phyloP scores from a whole-genome alignment of 2,888 invertebrate species.

The Saturnia pavonia region DNA sequence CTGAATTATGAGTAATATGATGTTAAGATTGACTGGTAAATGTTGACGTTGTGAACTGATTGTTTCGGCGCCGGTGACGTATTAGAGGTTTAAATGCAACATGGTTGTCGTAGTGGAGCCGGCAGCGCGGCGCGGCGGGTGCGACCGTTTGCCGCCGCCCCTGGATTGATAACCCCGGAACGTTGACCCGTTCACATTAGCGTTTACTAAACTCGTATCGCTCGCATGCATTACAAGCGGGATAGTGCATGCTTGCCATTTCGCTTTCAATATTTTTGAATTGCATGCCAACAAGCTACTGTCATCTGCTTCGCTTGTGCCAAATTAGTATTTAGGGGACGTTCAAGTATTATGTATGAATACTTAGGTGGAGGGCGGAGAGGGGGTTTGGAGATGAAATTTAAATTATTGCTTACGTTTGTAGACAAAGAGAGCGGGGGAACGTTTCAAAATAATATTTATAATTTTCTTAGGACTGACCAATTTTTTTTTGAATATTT shows the following conservation, averaged over 20 bases:
- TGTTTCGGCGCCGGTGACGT: neutral
- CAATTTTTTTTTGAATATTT: too few species aligned
- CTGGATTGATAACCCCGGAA: constrained; percentile 73
- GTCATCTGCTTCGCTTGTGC: neutral
- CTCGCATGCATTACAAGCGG: constrained; percentile 46
- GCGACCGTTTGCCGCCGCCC: constrained; percentile 76
- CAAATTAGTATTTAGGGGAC: neutral
- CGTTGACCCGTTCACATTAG: constrained; percentile 74
- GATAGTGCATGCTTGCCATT: constrained; percentile 35
- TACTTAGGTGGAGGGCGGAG: too few species aligned
- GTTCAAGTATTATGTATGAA: too few species aligned
- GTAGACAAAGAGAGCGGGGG: too few species aligned
- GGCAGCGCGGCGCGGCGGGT: constrained; percentile 45
- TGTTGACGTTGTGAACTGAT: constrained; percentile 1
- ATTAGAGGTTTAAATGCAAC: constrained; percentile 16
- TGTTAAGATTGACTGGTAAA: neutral
- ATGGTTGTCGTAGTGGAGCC: constrained; percentile 28
- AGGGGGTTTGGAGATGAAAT: too few species aligned
- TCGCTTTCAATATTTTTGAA: constrained; percentile 1
- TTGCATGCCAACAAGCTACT: neutral
- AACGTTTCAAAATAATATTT: too few species aligned
- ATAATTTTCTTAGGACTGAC: too few species aligned
- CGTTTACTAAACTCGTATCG: too few species aligned
- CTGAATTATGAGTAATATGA: neutral
- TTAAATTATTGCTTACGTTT: too few species aligned